Base-by-base conservation (phyloP, 2,888 invertebrate species). In the Dasysyrphus tricinctus region DNA sequence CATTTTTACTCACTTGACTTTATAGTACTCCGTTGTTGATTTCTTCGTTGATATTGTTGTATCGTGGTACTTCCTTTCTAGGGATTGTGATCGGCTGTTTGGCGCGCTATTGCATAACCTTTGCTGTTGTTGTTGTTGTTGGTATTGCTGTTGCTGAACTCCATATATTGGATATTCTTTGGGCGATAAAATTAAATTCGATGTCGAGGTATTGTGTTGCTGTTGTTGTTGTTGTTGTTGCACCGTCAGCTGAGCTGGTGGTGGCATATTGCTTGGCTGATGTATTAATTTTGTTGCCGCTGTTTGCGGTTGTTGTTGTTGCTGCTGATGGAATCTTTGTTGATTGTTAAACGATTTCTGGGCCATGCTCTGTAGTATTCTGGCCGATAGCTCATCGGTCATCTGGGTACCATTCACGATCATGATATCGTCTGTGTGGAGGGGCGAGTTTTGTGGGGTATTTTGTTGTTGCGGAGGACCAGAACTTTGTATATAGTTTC, bases 371-470 rank as follows among this genome's bases (percentile, higher is more conserved):
- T 93, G 92, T 32, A 93, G 84, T 56, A 93, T 93, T 51, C 92
- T 90, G 5, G 92, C 92, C 42, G 93, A 92, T 3, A 92, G 49
- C 88, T 92, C 93, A 73, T 93, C 93, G 3, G 92, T 92, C 92
- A 92, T 92, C 82, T 92, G 92, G 1, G 92, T 92, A 39, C 93
- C 92, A 88, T 93, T 93, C 9, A 92, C 92, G 88, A 92, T 91
- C 90, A 92, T 91, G 19, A 92, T 91, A 80, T 93, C 92, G 65
- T 92, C 92, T 19, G 90, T 89, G 61, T 81, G 88, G 29, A 54
- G 57, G 6, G 85, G 63, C 16, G 77, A 69, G 57, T 51, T 83
- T 37, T 77, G 88, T n/a, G 84, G 87, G 72, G 34, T 88, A 86
- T 69, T 79, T 85, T 88, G 67, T 88, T 89, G 83, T 83, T 88